phyloP scores from a whole-genome alignment of 2,113 vertebrate genomes.

The Noctilio leporinus region DNA sequence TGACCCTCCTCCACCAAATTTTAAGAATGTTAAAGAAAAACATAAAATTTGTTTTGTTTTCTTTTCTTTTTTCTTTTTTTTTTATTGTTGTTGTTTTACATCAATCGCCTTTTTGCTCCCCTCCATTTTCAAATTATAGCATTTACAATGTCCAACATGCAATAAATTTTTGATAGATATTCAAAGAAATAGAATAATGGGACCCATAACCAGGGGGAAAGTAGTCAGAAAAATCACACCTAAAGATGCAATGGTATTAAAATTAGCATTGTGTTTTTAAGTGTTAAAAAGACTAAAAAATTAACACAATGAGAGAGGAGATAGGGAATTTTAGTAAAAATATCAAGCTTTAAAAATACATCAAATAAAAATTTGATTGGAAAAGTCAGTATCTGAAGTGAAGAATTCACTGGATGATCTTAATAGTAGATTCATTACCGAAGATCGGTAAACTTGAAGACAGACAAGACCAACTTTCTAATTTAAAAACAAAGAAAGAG shows the following conservation, averaged over 20 bases:
- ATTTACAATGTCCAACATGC: background rate
- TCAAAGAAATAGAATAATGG: background rate
- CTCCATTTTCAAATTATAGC: background rate
- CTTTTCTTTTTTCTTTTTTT: no score
- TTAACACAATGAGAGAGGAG: background rate
- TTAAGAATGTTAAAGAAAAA: background rate
- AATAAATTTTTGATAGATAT: background rate
- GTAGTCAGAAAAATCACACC: background rate
- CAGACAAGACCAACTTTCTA: background rate
- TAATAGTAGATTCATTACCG: background rate
- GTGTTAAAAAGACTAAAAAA: background rate
- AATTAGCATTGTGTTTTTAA: background rate
- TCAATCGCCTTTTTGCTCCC: no score
- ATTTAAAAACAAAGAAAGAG: background rate
- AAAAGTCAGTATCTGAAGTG: background rate
- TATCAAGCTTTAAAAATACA: background rate
- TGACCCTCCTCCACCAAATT: fast-evolving
- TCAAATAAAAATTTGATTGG: background rate
- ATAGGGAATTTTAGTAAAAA: background rate
- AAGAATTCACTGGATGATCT: background rate
- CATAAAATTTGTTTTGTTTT: background rate
- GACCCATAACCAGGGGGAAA: background rate
- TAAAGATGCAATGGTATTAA: background rate
- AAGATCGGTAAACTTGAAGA: background rate
- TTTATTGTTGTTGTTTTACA: no score